A percentile compares a stretch with the other conserved stretches of the same genome.
phyloP scores from a whole-genome alignment of 2,113 vertebrate genomes.

The Phalacrocorax pelagicus region DNA sequence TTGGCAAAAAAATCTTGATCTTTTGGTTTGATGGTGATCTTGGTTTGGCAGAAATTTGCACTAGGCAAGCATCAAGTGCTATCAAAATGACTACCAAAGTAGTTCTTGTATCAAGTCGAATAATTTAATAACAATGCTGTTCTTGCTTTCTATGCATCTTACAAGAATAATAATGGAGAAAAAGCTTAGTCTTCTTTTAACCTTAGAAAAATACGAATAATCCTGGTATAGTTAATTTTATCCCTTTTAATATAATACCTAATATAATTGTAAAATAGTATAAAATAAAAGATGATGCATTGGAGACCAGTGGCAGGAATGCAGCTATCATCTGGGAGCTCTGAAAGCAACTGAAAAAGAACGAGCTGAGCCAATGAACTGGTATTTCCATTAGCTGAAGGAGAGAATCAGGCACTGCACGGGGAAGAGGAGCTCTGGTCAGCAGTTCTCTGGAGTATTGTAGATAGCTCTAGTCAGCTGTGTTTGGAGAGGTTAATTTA shows the following conservation, averaged over 20 bases:
- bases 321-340: background rate
- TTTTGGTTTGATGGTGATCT: background rate
- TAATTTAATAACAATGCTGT: background rate
- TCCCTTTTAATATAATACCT: background rate
- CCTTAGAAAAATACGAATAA: background rate
- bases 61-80: background rate
- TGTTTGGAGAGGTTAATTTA: constrained; percentile 62
- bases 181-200: background rate
- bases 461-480: constrained; percentile 48
- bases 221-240: background rate
- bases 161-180: background rate
- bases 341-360: background rate
- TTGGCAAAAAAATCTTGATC: background rate
- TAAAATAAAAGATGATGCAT: background rate
- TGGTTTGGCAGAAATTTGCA: background rate
- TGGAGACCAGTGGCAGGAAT: background rate
- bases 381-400: background rate
- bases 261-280: background rate
- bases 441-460: constrained; percentile 45
- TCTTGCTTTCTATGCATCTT: background rate
- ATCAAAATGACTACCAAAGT: background rate
- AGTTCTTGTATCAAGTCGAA: background rate
- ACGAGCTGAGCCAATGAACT: background rate
- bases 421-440: constrained; percentile 11
- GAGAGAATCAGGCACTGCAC: background rate